Conservation (phyloP, 2,888 invertebrate genomes). For the Xanthorhoe designata region DNA sequence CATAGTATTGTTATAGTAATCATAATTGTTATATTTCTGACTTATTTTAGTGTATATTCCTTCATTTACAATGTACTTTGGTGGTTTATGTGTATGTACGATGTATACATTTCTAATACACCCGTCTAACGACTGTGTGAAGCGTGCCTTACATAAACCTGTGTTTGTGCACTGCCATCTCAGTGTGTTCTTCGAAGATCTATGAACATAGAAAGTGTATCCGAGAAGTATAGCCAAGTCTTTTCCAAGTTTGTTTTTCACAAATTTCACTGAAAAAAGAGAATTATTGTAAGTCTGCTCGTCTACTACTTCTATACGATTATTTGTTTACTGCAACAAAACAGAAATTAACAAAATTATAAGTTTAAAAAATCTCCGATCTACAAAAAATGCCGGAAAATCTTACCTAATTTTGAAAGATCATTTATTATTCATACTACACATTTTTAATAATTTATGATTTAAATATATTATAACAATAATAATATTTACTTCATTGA, state of each 20-base stretch:
- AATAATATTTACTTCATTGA: no score
- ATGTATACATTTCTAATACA: slow-evolving; percentile 6
- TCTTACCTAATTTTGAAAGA: no score
- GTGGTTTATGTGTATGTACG: slow-evolving; percentile 20
- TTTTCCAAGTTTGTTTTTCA: slow-evolving; percentile 41
- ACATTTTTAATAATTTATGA: no score
- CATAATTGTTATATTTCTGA: neutral
- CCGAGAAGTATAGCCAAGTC: slow-evolving; percentile 39
- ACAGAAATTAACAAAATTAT: no score
- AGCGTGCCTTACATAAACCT: slow-evolving; percentile 20
- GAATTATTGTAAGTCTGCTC: neutral
- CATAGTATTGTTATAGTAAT: neutral
- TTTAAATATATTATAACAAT: no score
- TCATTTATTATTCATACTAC: no score
- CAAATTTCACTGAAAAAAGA: slow-evolving; percentile 29
- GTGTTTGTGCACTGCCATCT: slow-evolving; percentile 35
- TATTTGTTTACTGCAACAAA: no score
- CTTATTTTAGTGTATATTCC: slow-evolving; percentile 17
- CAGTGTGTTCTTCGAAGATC: slow-evolving; percentile 17
- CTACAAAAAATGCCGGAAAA: no score
- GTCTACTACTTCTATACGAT: neutral
- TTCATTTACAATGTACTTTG: slow-evolving; percentile 12
- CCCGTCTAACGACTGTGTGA: slow-evolving; percentile 22
- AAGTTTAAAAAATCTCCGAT: no score
- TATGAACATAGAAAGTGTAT: slow-evolving; percentile 40